These are phyloP conservation scores for Pelusios castaneus DNA, from an alignment of 2,113 vertebrate genomes.

Conservation along the genomic window DNA sequence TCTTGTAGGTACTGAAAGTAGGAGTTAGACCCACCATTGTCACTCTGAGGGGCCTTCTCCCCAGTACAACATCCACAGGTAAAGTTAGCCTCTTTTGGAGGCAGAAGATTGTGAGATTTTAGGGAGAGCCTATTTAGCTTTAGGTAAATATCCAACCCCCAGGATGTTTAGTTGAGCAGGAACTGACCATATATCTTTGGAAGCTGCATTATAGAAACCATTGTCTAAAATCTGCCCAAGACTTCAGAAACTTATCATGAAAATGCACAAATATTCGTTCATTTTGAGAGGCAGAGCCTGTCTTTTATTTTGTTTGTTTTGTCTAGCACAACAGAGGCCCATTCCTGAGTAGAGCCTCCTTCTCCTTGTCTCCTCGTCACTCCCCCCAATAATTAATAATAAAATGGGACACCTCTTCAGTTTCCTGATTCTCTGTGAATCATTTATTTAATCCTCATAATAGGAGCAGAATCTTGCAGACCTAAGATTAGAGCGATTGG, in stretches of 20 bases:
- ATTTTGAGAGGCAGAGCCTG: neutral
- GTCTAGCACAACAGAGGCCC: neutral
- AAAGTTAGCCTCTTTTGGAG: neutral
- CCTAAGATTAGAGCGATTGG: neutral
- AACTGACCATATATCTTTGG: neutral
- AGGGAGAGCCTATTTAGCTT: neutral
- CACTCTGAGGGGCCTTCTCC: neutral
- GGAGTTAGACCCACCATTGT: neutral
- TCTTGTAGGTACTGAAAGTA: neutral
- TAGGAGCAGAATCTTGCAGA: neutral
- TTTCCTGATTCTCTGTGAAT: neutral
- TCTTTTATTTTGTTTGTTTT: neutral
- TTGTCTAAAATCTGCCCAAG: neutral
- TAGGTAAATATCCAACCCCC: neutral
- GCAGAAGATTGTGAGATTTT: neutral
- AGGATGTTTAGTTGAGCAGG: neutral
- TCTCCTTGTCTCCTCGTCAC: neutral
- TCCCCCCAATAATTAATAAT: neutral
- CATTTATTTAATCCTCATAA: neutral
- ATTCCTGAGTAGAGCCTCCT: neutral
- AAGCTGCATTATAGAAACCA: neutral
- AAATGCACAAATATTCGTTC: neutral
- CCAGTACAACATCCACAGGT: accelerated
- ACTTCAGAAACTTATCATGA: neutral
- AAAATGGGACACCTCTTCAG: neutral